Conservation (phyloP, 2,113 vertebrate genomes). For the Balaenoptera acutorostrata region DNA sequence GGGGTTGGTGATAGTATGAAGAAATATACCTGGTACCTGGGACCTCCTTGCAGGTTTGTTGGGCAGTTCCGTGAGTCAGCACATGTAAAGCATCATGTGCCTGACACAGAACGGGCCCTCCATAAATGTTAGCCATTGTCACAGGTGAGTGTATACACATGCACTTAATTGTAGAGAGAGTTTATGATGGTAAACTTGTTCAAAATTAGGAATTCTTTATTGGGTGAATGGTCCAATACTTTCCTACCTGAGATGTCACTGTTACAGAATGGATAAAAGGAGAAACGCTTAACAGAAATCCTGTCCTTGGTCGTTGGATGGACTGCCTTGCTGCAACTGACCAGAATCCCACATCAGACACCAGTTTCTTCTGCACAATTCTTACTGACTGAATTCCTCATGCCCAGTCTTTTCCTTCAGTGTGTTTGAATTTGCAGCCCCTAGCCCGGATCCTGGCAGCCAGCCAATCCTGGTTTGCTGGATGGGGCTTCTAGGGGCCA, state of each 20-base stretch:
- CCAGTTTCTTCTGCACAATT: fast-evolving
- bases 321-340: background rate
- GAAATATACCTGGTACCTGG: too few relatives aligned
- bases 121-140: background rate
- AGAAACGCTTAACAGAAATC: background rate
- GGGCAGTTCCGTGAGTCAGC: fast-evolving
- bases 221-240: background rate
- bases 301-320: background rate
- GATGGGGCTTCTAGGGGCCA: background rate
- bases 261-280: background rate
- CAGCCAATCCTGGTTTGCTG: background rate
- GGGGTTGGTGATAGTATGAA: too few relatives aligned
- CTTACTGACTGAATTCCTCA: background rate
- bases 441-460: background rate
- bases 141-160: fast-evolving
- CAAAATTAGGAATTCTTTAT: background rate
- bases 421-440: background rate
- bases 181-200: background rate
- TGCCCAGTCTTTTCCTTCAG: background rate
- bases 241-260: background rate
- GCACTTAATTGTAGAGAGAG: fast-evolving
- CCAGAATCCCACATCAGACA: fast-evolving
- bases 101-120: background rate
- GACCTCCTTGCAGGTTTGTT: fast-evolving
- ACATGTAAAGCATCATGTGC: fast-evolving